Conservation (phyloP, 2,797 vertebrate species). For the Selene dorsalis region DNA sequence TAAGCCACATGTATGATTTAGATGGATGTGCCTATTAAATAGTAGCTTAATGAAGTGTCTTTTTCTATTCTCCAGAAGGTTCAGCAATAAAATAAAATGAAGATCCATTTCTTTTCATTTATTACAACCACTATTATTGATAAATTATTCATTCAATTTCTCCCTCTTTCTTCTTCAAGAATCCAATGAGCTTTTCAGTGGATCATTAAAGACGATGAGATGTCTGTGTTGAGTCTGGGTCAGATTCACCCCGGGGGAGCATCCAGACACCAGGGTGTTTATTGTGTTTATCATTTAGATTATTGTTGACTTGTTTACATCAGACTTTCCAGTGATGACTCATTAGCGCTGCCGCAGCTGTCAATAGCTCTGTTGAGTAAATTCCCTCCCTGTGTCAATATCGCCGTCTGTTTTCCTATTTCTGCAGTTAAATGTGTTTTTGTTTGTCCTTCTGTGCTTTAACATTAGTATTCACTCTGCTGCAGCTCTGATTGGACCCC, state of each 20-base stretch:
- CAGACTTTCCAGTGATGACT: slow-evolving; percentile 35
- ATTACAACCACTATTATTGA: slow-evolving; percentile 75
- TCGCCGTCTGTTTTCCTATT: neutral
- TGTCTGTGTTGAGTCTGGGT: slow-evolving; percentile 46
- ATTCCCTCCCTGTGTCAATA: slow-evolving; percentile 14
- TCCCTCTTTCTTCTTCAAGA: slow-evolving; percentile 75
- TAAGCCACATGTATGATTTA: slow-evolving; percentile 85
- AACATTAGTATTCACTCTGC: slow-evolving; percentile 7
- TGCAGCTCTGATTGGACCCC: neutral
- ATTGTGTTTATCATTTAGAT: slow-evolving; percentile 28
- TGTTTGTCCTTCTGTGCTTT: slow-evolving; percentile 5
- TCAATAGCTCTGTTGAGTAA: slow-evolving; percentile 16
- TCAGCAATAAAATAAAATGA: slow-evolving; percentile 89
- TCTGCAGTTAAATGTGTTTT: slow-evolving; percentile 22
- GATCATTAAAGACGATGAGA: slow-evolving; percentile 57
- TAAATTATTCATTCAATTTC: slow-evolving; percentile 88
- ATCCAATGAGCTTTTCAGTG: slow-evolving; percentile 78
- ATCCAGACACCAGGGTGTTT: slow-evolving; percentile 9
- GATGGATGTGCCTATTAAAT: slow-evolving; percentile 86
- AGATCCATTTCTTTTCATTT: slow-evolving; percentile 87
- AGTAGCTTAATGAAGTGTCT: slow-evolving; percentile 86
- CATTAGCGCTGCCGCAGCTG: slow-evolving; percentile 30
- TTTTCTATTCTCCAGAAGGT: slow-evolving; percentile 81
- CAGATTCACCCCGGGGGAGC: slow-evolving; percentile 40
- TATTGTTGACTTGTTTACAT: slow-evolving; percentile 41